Conservation (phyloP, 2,888 invertebrate species). For the Mythimna vitellina region DNA sequence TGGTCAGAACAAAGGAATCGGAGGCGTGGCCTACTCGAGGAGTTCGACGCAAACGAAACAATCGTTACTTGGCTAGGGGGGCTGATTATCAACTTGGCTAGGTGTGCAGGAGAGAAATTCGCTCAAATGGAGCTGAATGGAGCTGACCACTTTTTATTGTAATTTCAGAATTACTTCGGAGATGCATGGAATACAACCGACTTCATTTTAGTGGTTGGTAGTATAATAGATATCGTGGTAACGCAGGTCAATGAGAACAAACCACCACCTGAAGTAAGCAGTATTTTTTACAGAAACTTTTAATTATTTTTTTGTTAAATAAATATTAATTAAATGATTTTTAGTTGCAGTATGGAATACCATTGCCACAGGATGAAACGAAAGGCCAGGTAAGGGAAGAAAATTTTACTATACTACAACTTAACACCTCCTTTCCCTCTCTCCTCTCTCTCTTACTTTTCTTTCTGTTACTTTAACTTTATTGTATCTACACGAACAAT, state of each 20-base stretch:
- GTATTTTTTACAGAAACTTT: no score
- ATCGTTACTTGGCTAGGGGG: no score
- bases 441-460: no score
- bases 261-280: constrained; percentile 25
- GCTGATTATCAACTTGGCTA: no score
- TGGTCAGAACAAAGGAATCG: no score
- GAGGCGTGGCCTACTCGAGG: no score
- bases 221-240: constrained; percentile 98
- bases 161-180: constrained; percentile 97
- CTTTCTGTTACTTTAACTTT: no score
- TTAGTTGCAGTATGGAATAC: constrained; percentile 58
- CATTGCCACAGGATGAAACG: constrained; percentile 24
- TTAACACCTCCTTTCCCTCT: no score
- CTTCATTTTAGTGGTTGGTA: constrained; percentile 98
- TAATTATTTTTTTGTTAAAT: neutral
- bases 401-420: neutral
- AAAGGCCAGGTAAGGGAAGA: constrained; percentile 55
- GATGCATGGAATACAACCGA: constrained; percentile 99
- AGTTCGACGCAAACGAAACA: no score
- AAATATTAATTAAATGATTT: constrained; percentile 6
- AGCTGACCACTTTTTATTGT: neutral
- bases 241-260: constrained; percentile 96
- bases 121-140: no score
- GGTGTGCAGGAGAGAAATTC: no score
- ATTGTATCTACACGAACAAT: no score